Evolutionary conservation across 2,113 vertebrate genomes (phyloP).

Genomic region (Nothobranchius furzeri): DNA sequence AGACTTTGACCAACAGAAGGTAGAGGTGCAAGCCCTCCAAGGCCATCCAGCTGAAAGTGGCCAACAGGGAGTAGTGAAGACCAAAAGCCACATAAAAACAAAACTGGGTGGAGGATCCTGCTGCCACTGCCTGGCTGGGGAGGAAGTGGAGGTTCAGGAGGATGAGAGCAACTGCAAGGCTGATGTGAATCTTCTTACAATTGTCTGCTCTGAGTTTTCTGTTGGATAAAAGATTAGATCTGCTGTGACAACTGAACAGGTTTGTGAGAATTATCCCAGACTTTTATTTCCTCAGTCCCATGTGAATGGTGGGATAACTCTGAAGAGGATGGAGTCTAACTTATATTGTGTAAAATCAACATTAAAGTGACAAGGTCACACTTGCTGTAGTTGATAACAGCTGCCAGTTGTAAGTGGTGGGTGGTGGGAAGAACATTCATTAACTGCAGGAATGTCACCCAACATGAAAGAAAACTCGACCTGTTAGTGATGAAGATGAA

Average conservation of each 20-base stretch:
- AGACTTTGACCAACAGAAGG: conserved; percentile 72
- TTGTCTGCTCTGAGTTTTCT: conserved; percentile 44
- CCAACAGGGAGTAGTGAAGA: conserved; percentile 72
- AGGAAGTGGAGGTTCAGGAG: conserved; percentile 67
- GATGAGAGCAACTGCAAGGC: conserved; percentile 56
- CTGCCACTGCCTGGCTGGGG: conserved; percentile 12
- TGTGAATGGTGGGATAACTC: not conserved
- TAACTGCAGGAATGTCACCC: too few relatives aligned
- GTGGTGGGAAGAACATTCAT: too few relatives aligned
- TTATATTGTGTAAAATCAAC: not conserved
- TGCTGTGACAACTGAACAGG: not conserved
- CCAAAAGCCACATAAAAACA: conserved; percentile 48
- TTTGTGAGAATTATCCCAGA: too few relatives aligned
- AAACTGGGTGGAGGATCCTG: not conserved
- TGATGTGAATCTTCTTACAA: conserved; percentile 64
- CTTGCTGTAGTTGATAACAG: too few relatives aligned
- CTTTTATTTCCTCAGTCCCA: too few relatives aligned
- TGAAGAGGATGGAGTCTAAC: not conserved
- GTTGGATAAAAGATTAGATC: not conserved
- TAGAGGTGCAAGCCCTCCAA: conserved; percentile 79
- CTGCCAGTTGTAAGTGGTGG: too few relatives aligned
- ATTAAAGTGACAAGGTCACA: not conserved
- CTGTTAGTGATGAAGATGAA: conserved; percentile 40
- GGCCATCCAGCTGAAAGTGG: conserved; percentile 71
- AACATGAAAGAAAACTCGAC: not conserved